A percentile compares a stretch with the other conserved stretches of the same genome.
phyloP scores from a whole-genome alignment of 2,113 vertebrate species.

The Nibea coibor region DNA sequence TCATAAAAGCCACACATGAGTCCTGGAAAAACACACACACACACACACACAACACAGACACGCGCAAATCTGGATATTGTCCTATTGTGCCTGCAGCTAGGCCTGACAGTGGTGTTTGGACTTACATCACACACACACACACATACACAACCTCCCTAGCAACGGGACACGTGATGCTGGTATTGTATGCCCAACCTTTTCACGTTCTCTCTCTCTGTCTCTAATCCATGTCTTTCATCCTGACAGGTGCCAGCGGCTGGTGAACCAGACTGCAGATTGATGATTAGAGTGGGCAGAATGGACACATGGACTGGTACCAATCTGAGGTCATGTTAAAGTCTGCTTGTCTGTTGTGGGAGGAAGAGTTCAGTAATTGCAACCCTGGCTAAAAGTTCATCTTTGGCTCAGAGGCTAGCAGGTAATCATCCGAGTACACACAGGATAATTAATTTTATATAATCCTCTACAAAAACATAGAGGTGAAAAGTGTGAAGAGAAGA shows the following conservation, averaged over 20 bases:
- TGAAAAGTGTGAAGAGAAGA: background rate
- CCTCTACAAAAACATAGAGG: background rate
- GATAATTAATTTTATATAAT: conserved; percentile 21
- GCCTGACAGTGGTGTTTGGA: conserved; percentile 73
- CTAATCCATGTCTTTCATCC: conserved; percentile 77
- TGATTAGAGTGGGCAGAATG: conserved; percentile 73
- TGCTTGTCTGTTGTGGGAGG: conserved; percentile 17
- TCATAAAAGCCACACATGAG: conserved; percentile 62
- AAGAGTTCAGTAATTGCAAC: conserved; percentile 32
- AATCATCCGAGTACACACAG: conserved; percentile 13
- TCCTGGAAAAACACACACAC: conserved; percentile 12
- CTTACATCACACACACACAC: conserved; percentile 62
- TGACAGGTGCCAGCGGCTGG: conserved; percentile 77
- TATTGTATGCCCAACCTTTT: conserved; percentile 74
- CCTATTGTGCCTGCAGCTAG: conserved; percentile 70
- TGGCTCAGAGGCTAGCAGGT: conserved; percentile 12
- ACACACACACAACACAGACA: conserved; percentile 47
- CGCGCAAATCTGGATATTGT: conserved; percentile 73
- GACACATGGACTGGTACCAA: conserved; percentile 73
- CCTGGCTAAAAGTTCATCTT: conserved; percentile 47
- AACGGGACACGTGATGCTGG: conserved; percentile 71
- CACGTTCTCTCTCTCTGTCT: conserved; percentile 64
- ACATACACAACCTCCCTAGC: conserved; percentile 69
- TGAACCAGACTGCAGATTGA: conserved; percentile 73
- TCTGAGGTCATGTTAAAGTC: conserved; percentile 64